Base-by-base conservation (phyloP, 2,113 vertebrate species). In the Clinocottus analis region DNA sequence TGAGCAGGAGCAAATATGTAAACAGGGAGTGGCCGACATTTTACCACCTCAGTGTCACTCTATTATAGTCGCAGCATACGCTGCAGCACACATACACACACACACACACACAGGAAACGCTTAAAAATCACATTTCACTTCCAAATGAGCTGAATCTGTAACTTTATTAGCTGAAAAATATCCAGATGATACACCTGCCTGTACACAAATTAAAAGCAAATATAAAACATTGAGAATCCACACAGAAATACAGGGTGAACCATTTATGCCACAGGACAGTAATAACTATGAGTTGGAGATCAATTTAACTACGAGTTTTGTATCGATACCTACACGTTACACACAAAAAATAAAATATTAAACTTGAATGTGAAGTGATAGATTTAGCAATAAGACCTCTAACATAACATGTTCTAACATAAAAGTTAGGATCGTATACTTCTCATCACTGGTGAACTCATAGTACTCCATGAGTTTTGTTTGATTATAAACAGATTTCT, bases 1-100 rank as follows among this genome's bases (percentile, higher is more conserved):
- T 85, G 88, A 92, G 78, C 93, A 94, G 86, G 91, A 87, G 60
- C 80, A 93, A 92, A 88, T 93, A 91, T 92, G 90, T 90, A 84
- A 92, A 91, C 82, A 85, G 67, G 89, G 87, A 70, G 90, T 71
- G 84, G 90, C 55, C 7, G 3, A 29, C 64, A 70, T 83, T 89
- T 85, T 33, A 71, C 53, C 56, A 56, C 1, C 9, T 33, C 10
- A 10, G 27, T 85, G 65, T 79, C 19, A 61, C 66, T 53, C 19
- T 55, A 17, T 62, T 58, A 33, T n/a, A 35, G 23, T 33, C 41
- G 31, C 4, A 68, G 27, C 35, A 75, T 59, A 61, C 1, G 8
- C 61, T 55, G 72, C 45, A 39, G 51, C n/a, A 56, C 13, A 10
- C 39, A 13, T 3, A 12, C 35, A 23, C 17, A 33, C 35, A 49